phyloP scores from a whole-genome alignment of 2,888 invertebrate genomes.

The Elmis aenea region DNA sequence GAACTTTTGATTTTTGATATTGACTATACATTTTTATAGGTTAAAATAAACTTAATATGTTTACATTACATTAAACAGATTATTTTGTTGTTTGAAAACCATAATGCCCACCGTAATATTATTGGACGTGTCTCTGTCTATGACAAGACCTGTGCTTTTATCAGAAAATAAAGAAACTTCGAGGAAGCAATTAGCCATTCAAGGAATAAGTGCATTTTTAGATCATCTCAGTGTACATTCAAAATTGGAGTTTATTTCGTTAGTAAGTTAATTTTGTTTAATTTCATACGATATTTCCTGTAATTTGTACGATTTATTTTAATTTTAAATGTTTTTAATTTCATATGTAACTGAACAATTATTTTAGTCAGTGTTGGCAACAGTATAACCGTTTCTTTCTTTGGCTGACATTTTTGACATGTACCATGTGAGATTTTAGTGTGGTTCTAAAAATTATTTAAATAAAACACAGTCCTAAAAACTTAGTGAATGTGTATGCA shows the following conservation, averaged over 20 bases:
- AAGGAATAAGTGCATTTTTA: constrained; percentile 61
- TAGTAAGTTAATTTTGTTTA: no score
- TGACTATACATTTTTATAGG: no score
- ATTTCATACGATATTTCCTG: constrained; percentile 1
- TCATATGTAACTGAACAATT: no score
- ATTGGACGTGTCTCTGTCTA: constrained; percentile 68
- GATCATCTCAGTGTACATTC: constrained; percentile 61
- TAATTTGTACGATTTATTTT: no score
- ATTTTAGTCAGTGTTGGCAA: no score
- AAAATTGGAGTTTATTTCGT: constrained; percentile 66
- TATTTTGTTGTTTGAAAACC: background rate
- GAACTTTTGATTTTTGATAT: no score
- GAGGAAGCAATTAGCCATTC: constrained; percentile 58
- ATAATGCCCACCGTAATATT: constrained; percentile 69
- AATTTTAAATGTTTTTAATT: no score
- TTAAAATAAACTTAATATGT: no score
- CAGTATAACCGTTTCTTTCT: constrained; percentile 18
- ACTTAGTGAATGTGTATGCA: no score
- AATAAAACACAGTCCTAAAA: no score
- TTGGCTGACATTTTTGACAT: constrained; percentile 23
- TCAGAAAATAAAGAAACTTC: constrained; percentile 53
- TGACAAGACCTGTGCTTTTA: constrained; percentile 56
- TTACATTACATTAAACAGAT: background rate
- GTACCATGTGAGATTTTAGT: constrained; percentile 36
- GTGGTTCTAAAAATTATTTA: no score